Conservation (phyloP, 2,113 vertebrate species). For the Raja brachyura region DNA sequence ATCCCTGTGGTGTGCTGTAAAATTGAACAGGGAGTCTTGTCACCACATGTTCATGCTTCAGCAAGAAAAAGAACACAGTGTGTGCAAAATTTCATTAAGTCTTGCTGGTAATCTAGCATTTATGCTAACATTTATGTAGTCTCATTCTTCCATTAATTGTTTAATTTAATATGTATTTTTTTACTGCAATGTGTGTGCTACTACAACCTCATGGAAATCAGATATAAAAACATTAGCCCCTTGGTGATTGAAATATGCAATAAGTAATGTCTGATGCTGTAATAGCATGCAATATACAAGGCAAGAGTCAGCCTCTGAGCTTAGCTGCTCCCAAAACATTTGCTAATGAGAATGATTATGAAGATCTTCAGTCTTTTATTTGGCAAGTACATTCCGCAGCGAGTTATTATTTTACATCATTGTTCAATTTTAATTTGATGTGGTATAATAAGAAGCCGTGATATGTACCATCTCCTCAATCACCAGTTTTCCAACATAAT, state of each 20-base stretch:
- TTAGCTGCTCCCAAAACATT: background rate
- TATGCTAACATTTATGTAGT: background rate
- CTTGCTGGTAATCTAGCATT: background rate
- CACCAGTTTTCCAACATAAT: background rate
- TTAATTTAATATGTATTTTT: background rate
- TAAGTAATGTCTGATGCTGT: background rate
- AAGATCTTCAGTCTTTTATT: background rate
- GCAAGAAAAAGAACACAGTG: background rate
- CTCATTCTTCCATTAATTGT: background rate
- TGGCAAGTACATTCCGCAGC: background rate
- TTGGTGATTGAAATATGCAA: background rate
- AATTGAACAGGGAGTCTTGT: background rate
- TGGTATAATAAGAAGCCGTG: background rate
- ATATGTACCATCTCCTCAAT: background rate
- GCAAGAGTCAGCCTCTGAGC: background rate
- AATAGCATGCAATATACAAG: background rate
- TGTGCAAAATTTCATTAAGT: background rate
- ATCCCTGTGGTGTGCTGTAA: background rate
- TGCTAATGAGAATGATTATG: background rate
- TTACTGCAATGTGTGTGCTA: background rate
- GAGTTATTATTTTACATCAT: background rate
- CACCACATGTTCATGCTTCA: background rate
- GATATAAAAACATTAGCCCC: background rate
- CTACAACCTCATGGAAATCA: background rate
- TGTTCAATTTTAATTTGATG: background rate